These are phyloP conservation scores for Caprella mutica DNA, from an alignment of 2,888 invertebrate species.

Conservation along the genomic window DNA sequence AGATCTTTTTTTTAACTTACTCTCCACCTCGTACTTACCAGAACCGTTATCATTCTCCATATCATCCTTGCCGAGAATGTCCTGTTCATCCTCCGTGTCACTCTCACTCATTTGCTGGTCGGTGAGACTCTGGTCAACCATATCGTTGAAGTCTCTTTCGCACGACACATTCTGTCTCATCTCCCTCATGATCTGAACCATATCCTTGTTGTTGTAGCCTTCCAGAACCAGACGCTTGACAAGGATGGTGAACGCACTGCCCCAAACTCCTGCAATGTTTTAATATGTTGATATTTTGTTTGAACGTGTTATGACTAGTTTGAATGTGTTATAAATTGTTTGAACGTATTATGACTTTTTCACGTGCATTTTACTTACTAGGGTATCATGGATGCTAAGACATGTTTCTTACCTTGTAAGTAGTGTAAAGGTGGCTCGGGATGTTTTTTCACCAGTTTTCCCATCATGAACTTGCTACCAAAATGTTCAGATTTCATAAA, in stretches of 20 bases:
- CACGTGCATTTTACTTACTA: too few relatives aligned
- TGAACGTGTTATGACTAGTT: too few relatives aligned
- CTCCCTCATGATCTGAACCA: constrained; percentile 30
- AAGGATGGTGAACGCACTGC: constrained; percentile 44
- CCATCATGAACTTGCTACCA: constrained; percentile 40
- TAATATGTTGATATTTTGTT: too few relatives aligned
- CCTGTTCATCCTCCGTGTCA: constrained; percentile 31
- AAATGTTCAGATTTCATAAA: constrained; percentile 41
- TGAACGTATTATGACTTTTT: too few relatives aligned
- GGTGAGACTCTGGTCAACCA: too few relatives aligned
- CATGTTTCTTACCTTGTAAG: constrained; percentile 44
- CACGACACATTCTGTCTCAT: constrained; percentile 8
- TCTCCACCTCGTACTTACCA: too few relatives aligned
- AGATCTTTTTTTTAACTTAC: too few relatives aligned
- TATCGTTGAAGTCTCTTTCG: constrained; percentile 18
- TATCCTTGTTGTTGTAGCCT: constrained; percentile 35
- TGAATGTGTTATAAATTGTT: too few relatives aligned
- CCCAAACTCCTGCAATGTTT: constrained; percentile 40
- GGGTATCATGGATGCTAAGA: too few relatives aligned
- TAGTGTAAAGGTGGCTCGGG: constrained; percentile 43
- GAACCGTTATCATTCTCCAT: constrained; percentile 4
- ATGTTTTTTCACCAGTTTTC: constrained; percentile 39
- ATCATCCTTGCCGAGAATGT: constrained; percentile 26
- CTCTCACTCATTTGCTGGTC: constrained; percentile 29
- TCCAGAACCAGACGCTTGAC: constrained; percentile 42